These are phyloP conservation scores for Arenaria interpres DNA, from an alignment of 2,113 vertebrate species.

Conservation along the genomic window DNA sequence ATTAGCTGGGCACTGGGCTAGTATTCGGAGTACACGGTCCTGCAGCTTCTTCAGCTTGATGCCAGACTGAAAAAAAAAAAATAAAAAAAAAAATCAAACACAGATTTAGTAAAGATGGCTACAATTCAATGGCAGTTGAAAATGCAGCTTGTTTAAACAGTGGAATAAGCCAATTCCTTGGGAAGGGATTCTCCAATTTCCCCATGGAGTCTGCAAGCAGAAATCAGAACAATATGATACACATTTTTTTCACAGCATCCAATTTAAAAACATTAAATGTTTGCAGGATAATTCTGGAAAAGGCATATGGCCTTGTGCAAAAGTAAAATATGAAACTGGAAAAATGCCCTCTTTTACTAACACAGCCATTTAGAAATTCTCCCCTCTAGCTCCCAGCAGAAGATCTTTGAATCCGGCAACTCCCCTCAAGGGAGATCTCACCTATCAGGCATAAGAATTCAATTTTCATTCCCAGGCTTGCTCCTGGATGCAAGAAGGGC, in stretches of 20 bases:
- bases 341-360: neutral
- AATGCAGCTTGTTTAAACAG: slow-evolving; percentile 25
- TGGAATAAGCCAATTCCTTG: neutral
- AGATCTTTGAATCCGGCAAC: neutral
- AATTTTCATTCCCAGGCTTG: neutral
- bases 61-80: slow-evolving; percentile 14
- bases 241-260: neutral
- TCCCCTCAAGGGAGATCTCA: neutral
- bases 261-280: neutral
- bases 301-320: neutral
- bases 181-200: slow-evolving; percentile 48
- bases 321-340: neutral
- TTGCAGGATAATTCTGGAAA: neutral
- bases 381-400: neutral
- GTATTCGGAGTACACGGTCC: neutral
- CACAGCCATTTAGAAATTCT: neutral
- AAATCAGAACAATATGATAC: slow-evolving; percentile 47
- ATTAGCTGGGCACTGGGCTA: slow-evolving; percentile 33
- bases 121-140: neutral
- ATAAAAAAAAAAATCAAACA: neutral
- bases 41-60: slow-evolving; percentile 47
- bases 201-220: slow-evolving; percentile 23
- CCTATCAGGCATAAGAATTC: neutral
- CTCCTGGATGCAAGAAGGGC: neutral
- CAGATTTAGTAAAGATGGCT: slow-evolving; percentile 29